These are phyloP conservation scores for Dasypus novemcinctus DNA, from an alignment of 2,113 vertebrate species.

Conservation along the genomic window DNA sequence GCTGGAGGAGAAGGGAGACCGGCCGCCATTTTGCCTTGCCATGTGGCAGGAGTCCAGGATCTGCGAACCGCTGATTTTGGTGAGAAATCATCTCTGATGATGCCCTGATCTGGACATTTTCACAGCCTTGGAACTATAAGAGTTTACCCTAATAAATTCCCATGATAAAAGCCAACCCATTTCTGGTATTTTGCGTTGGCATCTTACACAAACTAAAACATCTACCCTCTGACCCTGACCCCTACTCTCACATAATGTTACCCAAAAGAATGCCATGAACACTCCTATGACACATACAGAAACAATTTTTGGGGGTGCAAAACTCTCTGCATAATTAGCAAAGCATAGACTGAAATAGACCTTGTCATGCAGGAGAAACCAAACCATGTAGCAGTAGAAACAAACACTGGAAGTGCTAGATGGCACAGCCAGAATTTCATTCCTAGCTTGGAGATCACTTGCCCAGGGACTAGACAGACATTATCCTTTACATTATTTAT, in stretches of 20 bases:
- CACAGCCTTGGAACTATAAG: too few relatives aligned
- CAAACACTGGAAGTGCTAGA: fast-evolving
- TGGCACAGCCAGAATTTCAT: fast-evolving
- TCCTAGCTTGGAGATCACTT: fast-evolving
- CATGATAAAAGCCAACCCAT: too few relatives aligned
- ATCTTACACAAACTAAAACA: too few relatives aligned
- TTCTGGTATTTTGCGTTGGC: too few relatives aligned
- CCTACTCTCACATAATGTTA: fast-evolving
- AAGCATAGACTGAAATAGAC: background rate
- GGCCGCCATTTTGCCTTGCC: too few relatives aligned
- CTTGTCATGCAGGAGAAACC: fast-evolving
- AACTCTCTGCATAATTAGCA: background rate
- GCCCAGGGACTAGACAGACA: background rate
- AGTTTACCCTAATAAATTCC: too few relatives aligned
- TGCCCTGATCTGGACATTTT: too few relatives aligned
- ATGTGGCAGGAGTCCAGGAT: too few relatives aligned
- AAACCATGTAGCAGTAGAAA: background rate
- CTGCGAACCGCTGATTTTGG: too few relatives aligned
- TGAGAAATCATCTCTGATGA: too few relatives aligned
- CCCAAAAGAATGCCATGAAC: background rate
- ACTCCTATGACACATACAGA: fast-evolving
- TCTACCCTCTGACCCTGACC: background rate
- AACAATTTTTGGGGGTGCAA: fast-evolving
- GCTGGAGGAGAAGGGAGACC: too few relatives aligned
- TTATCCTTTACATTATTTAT: fast-evolving